phyloP scores from a whole-genome alignment of 2,797 vertebrate species.

The Falco biarmicus region DNA sequence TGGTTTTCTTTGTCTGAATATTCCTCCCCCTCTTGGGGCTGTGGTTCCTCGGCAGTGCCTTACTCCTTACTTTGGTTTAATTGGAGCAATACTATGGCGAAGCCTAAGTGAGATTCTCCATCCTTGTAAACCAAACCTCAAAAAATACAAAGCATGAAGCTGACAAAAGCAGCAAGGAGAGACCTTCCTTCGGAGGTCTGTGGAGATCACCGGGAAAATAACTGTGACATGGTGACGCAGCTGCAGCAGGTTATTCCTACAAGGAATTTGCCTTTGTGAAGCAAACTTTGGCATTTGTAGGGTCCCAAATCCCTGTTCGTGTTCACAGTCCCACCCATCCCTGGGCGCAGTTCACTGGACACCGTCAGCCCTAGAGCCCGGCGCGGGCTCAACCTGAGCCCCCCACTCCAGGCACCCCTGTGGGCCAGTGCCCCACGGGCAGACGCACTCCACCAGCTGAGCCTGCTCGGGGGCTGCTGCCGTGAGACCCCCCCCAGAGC shows the following conservation, averaged over 20 bases:
- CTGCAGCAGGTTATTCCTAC: background rate
- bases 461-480: background rate
- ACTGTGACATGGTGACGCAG: fast-evolving
- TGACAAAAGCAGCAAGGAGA: background rate
- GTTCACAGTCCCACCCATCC: background rate
- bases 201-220: background rate
- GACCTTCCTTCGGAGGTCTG: background rate
- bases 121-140: background rate
- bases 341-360: background rate
- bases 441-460: background rate
- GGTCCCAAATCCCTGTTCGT: background rate
- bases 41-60: background rate
- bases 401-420: background rate
- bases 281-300: background rate
- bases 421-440: background rate
- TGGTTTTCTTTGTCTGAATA: background rate
- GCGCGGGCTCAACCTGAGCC: background rate
- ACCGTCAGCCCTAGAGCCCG: background rate
- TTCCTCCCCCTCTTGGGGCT: background rate
- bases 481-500: background rate
- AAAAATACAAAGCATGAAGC: background rate
- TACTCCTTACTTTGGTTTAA: background rate
- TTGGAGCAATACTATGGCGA: background rate
- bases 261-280: background rate
- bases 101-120: background rate